phyloP scores from a whole-genome alignment of 53 echinoderm and acorn worm genomes.

The Luidia sarsii region DNA sequence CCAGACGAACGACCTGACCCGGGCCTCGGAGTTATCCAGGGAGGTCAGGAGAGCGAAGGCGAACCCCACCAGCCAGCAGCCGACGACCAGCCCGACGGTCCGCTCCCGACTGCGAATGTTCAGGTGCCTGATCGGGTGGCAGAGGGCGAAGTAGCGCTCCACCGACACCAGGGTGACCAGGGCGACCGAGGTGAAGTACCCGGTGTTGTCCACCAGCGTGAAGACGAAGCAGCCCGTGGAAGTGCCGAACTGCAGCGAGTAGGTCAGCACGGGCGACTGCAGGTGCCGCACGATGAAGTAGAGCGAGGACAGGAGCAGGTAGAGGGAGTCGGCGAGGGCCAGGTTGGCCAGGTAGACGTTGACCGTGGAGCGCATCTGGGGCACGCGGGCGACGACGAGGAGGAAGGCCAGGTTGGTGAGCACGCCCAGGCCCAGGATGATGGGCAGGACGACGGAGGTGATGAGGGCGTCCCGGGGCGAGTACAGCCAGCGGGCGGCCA shows the following conservation, averaged over 20 bases:
- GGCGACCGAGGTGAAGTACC: slow-evolving; percentile 25
- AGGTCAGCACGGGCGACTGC: background rate
- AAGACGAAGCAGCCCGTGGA: background rate
- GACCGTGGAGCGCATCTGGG: background rate
- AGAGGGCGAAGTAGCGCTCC: slow-evolving; percentile 53
- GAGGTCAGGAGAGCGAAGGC: background rate
- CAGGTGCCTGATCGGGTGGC: slow-evolving; percentile 47
- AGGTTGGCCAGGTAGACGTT: slow-evolving; percentile 3
- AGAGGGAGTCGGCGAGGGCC: slow-evolving; percentile 1
- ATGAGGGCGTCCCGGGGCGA: background rate
- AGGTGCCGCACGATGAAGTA: background rate
- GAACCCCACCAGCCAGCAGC: slow-evolving; percentile 21
- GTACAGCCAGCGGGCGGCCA: background rate
- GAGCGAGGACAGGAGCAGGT: slow-evolving; percentile 3
- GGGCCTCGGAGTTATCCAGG: background rate
- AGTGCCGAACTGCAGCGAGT: background rate
- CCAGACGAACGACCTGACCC: slow-evolving; percentile 4
- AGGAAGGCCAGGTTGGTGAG: background rate
- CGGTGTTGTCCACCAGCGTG: background rate
- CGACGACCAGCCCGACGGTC: slow-evolving; percentile 15
- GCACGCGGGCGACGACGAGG: slow-evolving; percentile 15
- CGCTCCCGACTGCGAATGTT: slow-evolving; percentile 13
- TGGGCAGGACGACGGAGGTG: slow-evolving; percentile 13
- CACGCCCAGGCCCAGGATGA: background rate
- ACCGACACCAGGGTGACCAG: slow-evolving; percentile 41